These are phyloP conservation scores for Euphonia xanthogaster DNA, from an alignment of 2,797 vertebrate genomes.

Conservation along the genomic window DNA sequence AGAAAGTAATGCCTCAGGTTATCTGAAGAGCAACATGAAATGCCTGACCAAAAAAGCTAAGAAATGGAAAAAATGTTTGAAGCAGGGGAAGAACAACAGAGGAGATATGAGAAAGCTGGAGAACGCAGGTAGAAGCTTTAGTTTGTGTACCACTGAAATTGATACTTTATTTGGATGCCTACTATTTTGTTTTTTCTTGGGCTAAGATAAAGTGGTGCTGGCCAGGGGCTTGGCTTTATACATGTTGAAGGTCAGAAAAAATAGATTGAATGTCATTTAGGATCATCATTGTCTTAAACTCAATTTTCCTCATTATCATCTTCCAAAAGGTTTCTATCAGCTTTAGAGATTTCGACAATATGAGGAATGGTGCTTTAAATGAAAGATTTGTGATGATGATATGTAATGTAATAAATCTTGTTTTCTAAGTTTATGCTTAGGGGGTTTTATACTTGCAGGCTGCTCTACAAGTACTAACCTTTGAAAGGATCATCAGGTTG, in stretches of 20 bases:
- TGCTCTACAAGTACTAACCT: neutral
- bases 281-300: neutral
- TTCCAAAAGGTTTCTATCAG: neutral
- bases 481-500: neutral
- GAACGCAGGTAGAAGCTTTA: neutral
- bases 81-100: neutral
- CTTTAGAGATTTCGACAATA: neutral
- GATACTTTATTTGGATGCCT: neutral
- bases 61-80: neutral
- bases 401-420: neutral
- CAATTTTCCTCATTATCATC: neutral
- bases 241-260: neutral
- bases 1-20: neutral
- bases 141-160: neutral
- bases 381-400: neutral
- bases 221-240: neutral
- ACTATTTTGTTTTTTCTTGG: accelerated
- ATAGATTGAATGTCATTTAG: neutral
- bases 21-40: neutral
- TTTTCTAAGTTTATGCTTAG: neutral
- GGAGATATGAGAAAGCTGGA: neutral
- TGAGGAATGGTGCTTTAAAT: neutral
- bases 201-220: neutral
- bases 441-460: neutral
- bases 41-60: neutral